Percentiles rank a stretch among this genome's conserved stretches.
phyloP scores from a whole-genome alignment of 2,888 invertebrate genomes.

The Apotomis turbidana region DNA sequence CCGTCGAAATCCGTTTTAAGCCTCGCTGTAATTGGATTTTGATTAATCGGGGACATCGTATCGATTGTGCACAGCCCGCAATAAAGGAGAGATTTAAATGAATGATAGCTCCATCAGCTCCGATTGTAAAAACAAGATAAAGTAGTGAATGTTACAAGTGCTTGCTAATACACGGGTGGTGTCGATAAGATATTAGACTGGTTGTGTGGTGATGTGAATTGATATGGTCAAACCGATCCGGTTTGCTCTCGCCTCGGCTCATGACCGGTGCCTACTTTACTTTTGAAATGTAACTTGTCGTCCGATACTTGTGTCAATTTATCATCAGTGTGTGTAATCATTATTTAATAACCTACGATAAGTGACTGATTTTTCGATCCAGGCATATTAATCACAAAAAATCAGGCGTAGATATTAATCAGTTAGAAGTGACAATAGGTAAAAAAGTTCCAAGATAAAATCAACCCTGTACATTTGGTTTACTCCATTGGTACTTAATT shows the following conservation, averaged over 20 bases:
- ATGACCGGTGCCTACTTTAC: neutral
- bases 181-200: conserved; percentile 31
- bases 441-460: too few relatives aligned
- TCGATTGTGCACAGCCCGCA: conserved; percentile 27
- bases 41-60: conserved; percentile 36
- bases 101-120: conserved; percentile 17
- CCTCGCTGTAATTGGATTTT: conserved; percentile 34
- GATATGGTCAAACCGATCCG: conserved; percentile 40
- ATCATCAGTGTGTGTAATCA: conserved; percentile 7
- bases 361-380: neutral
- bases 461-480: too few relatives aligned
- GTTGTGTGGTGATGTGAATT: conserved; percentile 27
- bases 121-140: conserved; percentile 35
- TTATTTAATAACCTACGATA: conserved; percentile 16
- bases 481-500: too few relatives aligned
- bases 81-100: conserved; percentile 24
- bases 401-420: too few relatives aligned
- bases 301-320: conserved; percentile 13
- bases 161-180: conserved; percentile 30
- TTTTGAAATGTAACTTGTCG: conserved; percentile 30
- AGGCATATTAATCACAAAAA: too few relatives aligned
- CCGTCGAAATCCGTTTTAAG: conserved; percentile 34
- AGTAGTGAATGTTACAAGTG: conserved; percentile 36
- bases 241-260: conserved; percentile 19
- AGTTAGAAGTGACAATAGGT: too few relatives aligned